phyloP scores from a whole-genome alignment of 2,888 invertebrate species.

The Apamea crenata region DNA sequence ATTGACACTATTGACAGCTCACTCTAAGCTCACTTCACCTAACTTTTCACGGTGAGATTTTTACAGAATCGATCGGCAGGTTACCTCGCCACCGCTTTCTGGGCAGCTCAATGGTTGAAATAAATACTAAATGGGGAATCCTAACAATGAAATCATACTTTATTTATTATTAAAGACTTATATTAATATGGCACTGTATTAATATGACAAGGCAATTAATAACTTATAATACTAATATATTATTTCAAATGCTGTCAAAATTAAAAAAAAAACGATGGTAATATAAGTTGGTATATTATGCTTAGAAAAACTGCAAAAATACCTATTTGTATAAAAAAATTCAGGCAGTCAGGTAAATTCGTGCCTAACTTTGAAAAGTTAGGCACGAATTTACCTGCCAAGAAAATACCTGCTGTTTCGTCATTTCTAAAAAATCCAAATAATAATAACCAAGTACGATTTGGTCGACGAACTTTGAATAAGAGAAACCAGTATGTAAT shows the following conservation, averaged over 20 bases:
- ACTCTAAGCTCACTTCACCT: no score
- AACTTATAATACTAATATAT: background rate
- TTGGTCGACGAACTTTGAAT: background rate
- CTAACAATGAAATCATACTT: background rate
- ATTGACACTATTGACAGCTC: no score
- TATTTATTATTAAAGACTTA: background rate
- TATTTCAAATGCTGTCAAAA: background rate
- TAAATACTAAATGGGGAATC: background rate
- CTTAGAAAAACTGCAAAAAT: background rate
- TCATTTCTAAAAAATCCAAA: background rate
- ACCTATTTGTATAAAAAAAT: background rate
- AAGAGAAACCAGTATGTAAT: background rate
- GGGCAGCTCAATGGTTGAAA: no score
- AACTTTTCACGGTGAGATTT: no score
- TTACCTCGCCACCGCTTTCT: no score
- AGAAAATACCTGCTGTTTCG: background rate
- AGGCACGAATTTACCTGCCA: no score
- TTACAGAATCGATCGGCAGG: no score
- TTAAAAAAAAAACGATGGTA: background rate
- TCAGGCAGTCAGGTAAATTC: no score
- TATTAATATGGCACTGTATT: background rate
- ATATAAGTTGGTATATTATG: background rate
- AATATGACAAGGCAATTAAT: conserved; percentile 22
- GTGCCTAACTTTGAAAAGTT: background rate
- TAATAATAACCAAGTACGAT: background rate